Evolutionary conservation across 2,113 vertebrate species (phyloP).

Genomic region (Epinephelus cyanopodus): DNA sequence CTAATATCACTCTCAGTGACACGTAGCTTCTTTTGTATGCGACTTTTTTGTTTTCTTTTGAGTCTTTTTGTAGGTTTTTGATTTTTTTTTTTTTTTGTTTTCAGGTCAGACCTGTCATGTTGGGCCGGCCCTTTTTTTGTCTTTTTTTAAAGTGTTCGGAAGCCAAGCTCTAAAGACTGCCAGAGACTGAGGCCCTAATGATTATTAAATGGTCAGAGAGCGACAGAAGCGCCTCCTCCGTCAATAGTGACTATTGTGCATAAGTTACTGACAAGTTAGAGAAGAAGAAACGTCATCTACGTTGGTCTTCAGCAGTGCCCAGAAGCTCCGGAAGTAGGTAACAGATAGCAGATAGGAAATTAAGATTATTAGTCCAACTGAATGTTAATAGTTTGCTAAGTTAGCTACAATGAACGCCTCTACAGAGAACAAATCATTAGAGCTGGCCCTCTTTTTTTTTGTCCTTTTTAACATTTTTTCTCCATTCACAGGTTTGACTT

Average conservation of each 20-base stretch:
- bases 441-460: constrained; percentile 76
- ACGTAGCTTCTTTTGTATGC: constrained; percentile 81
- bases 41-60: constrained; percentile 60
- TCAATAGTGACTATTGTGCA: constrained; percentile 73
- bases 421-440: constrained; percentile 79
- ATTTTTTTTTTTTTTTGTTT: constrained; percentile 68
- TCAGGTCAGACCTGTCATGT: constrained; percentile 80
- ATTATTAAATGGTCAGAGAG: constrained; percentile 66
- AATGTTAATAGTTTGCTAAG: constrained; percentile 49
- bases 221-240: constrained; percentile 67
- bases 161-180: constrained; percentile 87
- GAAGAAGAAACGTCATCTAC: not conserved
- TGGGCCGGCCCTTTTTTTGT: constrained; percentile 75
- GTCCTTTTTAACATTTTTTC: not conserved
- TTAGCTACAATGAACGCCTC: constrained; percentile 54
- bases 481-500: constrained; percentile 86
- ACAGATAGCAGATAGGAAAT: constrained; percentile 43
- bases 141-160: constrained; percentile 72
- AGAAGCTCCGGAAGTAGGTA: constrained; percentile 44
- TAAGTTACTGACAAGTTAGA: constrained; percentile 54
- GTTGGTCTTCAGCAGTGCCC: constrained; percentile 51
- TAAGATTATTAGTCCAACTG: constrained; percentile 27
- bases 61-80: constrained; percentile 61
- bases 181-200: constrained; percentile 78
- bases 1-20: constrained; percentile 86